Evolutionary conservation across 2,888 invertebrate species (phyloP).

Genomic region (Parnassius orleans): DNA sequence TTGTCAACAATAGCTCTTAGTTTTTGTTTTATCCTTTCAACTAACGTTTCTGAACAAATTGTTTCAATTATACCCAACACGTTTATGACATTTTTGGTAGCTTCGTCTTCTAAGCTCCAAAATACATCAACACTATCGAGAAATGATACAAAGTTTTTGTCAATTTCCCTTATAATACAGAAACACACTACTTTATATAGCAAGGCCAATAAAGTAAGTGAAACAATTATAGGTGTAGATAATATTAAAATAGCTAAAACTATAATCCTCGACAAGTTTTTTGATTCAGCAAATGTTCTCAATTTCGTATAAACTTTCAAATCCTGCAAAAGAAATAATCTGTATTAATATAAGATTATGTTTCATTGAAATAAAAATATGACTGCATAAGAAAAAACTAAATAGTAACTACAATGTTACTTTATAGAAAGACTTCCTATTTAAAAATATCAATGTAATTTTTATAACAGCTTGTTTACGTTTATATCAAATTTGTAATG

Average conservation of each 20-base stretch:
- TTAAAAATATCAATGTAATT: too few relatives aligned
- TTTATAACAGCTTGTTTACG: too few relatives aligned
- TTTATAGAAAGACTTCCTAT: too few relatives aligned
- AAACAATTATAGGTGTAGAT: conserved; percentile 39
- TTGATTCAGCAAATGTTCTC: conserved; percentile 32
- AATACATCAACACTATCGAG: conserved; percentile 77
- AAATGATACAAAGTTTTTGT: conserved; percentile 63
- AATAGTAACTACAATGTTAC: too few relatives aligned
- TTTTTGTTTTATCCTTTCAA: conserved; percentile 46
- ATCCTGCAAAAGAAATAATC: conserved; percentile 34
- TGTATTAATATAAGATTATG: not conserved
- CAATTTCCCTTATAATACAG: conserved; percentile 45
- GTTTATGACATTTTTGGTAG: conserved; percentile 69
- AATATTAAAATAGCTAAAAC: conserved; percentile 38
- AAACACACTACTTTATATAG: conserved; percentile 50
- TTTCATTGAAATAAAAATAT: too few relatives aligned
- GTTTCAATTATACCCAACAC: conserved; percentile 69
- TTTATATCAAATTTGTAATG: too few relatives aligned
- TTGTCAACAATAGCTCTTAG: conserved; percentile 39
- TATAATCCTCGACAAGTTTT: conserved; percentile 29
- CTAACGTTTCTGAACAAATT: conserved; percentile 41
- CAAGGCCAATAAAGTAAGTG: conserved; percentile 39
- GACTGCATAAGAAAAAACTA: too few relatives aligned
- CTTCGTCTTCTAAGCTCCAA: conserved; percentile 75
- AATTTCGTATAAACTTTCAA: conserved; percentile 24